Evolutionary conservation across 2,888 invertebrate genomes (phyloP).

Genomic region (Autographa gamma): DNA sequence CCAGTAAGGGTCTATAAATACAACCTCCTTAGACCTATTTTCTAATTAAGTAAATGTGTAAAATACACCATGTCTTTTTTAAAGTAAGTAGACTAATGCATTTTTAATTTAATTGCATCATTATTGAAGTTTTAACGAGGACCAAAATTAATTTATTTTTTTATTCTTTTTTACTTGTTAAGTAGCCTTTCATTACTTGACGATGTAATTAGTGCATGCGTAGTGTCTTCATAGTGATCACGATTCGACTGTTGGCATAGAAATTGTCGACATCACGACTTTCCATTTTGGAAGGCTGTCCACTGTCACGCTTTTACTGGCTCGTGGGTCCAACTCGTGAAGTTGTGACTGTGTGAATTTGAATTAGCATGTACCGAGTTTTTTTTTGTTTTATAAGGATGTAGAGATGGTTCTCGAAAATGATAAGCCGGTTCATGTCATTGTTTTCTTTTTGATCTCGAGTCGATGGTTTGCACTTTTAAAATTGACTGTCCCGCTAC

Average conservation of each 20-base stretch:
- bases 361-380: not conserved
- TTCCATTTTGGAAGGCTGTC: slow-evolving; percentile 56
- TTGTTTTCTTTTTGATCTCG: no score
- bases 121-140: not conserved
- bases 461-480: no score
- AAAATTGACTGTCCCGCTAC: no score
- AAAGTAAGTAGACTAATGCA: not conserved
- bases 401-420: no score
- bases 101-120: not conserved
- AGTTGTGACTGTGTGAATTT: slow-evolving; percentile 27
- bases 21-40: not conserved
- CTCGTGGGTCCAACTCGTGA: slow-evolving; percentile 49
- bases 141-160: not conserved
- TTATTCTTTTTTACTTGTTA: not conserved
- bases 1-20: not conserved
- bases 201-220: slow-evolving; percentile 24
- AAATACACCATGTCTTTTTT: not conserved
- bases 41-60: not conserved
- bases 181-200: slow-evolving; percentile 18
- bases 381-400: not conserved
- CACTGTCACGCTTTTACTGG: slow-evolving; percentile 64
- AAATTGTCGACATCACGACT: slow-evolving; percentile 58
- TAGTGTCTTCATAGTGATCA: slow-evolving; percentile 26
- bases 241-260: slow-evolving; percentile 38
- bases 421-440: no score